phyloP scores from a whole-genome alignment of 2,113 vertebrate genomes.

The Vombatus ursinus region DNA sequence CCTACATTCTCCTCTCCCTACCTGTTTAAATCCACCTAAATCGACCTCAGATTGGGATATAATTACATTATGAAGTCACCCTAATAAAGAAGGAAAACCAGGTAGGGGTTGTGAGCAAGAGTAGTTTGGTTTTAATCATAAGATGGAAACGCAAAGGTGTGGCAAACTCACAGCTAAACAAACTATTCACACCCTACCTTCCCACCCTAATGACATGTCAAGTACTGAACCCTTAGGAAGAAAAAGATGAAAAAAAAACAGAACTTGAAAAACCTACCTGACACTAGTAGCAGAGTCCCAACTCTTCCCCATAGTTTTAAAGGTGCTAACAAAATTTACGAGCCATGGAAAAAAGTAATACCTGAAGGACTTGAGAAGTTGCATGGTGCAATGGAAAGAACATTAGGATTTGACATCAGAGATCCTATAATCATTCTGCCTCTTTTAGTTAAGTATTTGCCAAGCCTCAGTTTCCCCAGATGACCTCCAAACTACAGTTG shows the following conservation, averaged over 20 bases:
- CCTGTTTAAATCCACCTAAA: background rate
- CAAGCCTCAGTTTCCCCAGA: background rate
- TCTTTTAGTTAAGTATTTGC: background rate
- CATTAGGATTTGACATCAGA: background rate
- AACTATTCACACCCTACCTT: conserved; percentile 30
- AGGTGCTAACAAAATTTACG: background rate
- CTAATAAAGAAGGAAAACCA: conserved; percentile 36
- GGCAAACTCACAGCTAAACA: conserved; percentile 44
- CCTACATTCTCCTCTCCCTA: background rate
- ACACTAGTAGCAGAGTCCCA: background rate
- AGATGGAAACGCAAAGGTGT: conserved; percentile 61
- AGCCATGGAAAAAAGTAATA: background rate
- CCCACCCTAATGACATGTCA: background rate
- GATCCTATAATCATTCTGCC: background rate
- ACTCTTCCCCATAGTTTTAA: conserved; percentile 5
- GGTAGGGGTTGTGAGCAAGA: conserved; percentile 19
- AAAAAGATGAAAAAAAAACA: conserved; percentile 6
- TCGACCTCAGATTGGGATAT: background rate
- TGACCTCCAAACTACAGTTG: background rate
- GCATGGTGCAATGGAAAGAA: background rate
- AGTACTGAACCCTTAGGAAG: conserved; percentile 31
- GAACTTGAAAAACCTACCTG: conserved; percentile 32
- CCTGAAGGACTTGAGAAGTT: background rate
- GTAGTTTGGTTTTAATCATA: conserved; percentile 12
- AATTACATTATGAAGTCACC: conserved; percentile 6